Percentiles rank a stretch among this genome's conserved stretches.
Conservation (phyloP, 1,140 invertebrate species). For the Uloborus diversus region DNA sequence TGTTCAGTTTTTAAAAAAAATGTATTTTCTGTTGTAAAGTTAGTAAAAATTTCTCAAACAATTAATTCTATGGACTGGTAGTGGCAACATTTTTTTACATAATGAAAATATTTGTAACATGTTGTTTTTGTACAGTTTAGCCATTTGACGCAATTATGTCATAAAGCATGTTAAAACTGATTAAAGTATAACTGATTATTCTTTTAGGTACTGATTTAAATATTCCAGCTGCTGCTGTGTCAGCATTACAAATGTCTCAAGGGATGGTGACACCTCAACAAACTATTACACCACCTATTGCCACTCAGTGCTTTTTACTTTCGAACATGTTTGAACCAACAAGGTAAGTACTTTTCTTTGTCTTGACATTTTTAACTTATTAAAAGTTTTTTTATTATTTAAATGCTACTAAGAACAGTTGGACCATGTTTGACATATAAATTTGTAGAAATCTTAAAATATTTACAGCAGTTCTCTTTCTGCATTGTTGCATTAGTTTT, state of each 20-base stretch:
- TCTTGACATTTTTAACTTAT: neutral
- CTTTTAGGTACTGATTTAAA: constrained; percentile 71
- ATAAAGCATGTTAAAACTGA: neutral
- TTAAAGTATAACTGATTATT: neutral
- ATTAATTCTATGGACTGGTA: no score
- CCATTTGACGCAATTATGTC: no score
- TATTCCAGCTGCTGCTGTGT: constrained; percentile 67
- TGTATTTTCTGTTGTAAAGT: no score
- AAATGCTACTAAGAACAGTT: no score
- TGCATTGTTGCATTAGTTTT: no score
- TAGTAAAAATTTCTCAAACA: no score
- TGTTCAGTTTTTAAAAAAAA: no score
- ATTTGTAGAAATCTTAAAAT: no score
- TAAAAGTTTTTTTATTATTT: no score
- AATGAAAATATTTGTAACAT: neutral
- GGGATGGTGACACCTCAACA: constrained; percentile 42
- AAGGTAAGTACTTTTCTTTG: constrained; percentile 65
- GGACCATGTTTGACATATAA: no score
- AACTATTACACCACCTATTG: constrained; percentile 81
- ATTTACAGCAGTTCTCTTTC: no score
- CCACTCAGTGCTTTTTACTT: constrained; percentile 98
- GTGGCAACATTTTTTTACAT: no score
- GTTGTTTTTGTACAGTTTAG: neutral
- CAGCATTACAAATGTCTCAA: constrained; percentile 63
- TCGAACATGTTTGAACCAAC: constrained; percentile 99